Base-by-base conservation (phyloP, 1,140 invertebrate genomes). In the Goniozus legneri region DNA sequence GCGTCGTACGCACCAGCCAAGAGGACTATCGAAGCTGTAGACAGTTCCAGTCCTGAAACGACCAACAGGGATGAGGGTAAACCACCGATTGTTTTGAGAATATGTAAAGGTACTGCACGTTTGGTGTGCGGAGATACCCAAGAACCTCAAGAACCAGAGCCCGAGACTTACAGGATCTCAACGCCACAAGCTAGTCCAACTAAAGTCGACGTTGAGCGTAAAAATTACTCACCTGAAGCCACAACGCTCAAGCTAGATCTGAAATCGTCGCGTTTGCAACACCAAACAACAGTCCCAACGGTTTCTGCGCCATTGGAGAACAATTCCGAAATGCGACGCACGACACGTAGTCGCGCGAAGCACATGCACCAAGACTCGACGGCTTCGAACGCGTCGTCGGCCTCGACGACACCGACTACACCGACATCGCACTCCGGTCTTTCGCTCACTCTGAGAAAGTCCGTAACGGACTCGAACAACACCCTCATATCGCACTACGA, bases 1-100 rank as follows among this genome's bases (percentile, higher is more conserved):
- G 39, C 51, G 16, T 45, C 56, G 6, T 41, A 48, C 34, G 43
- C 56, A 44, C 46, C 60, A 27, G 14, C 54, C 31, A 62, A 59
- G 27, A 64, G 60, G 38, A 36, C 50, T 45, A n/a, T 36, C 51
- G 65, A 60, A 54, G 53, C 30, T 39, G 39, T 50, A 56, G 57
- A 45, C 58, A 65, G 22, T 52, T 41, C 46, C n/a, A 45, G n/a
- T 41, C 53, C 16, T 39, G 58, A 44, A 55, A 30, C 30, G 49
- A 47, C 24, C 51, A 20, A 49, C 42, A 69, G 67, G 44, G 75
- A 79, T 47, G 75, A 79, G 49, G 64, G 69, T 7, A 82, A 83
- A 65, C 81, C 83, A n/a, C 82, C 83, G 19, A 85, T 85, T 42
- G 82, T 84, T 24, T 65, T 85, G 47, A 69, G 83, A 67, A 85